Evolutionary conservation across 2,113 vertebrate genomes (phyloP).

Genomic region (Casuarius casuarius): DNA sequence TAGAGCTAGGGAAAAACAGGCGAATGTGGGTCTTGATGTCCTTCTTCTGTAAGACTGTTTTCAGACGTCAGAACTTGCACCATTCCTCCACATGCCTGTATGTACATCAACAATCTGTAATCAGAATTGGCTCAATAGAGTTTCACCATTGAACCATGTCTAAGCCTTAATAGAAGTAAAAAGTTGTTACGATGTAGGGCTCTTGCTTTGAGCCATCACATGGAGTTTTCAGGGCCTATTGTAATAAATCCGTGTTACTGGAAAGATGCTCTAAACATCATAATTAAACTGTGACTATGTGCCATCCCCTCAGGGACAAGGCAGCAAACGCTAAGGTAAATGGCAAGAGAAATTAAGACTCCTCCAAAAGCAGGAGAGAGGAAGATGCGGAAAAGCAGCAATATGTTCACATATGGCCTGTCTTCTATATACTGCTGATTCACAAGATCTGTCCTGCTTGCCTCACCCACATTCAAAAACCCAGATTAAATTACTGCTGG

Average conservation of each 20-base stretch:
- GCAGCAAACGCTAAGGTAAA: not conserved
- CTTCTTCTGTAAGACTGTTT: not conserved
- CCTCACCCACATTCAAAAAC: not conserved
- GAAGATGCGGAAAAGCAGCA: not conserved
- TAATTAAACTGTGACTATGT: not conserved
- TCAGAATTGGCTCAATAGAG: not conserved
- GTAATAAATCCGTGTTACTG: not conserved
- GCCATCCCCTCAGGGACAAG: accelerated
- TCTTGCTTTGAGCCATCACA: not conserved
- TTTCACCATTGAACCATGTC: not conserved
- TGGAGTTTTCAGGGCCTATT: not conserved
- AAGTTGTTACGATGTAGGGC: not conserved
- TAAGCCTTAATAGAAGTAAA: not conserved
- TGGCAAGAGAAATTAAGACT: not conserved
- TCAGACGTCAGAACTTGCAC: not conserved
- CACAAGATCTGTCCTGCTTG: not conserved
- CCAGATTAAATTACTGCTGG: not conserved
- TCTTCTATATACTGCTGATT: not conserved
- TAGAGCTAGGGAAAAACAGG: not conserved
- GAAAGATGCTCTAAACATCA: not conserved
- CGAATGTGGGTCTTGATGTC: not conserved
- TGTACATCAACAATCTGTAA: not conserved
- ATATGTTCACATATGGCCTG: not conserved
- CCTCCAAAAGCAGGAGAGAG: not conserved
- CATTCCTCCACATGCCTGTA: not conserved